phyloP scores from a whole-genome alignment of 92 coral and sea anemone genomes.

The Zoanthus sansibaricus region DNA sequence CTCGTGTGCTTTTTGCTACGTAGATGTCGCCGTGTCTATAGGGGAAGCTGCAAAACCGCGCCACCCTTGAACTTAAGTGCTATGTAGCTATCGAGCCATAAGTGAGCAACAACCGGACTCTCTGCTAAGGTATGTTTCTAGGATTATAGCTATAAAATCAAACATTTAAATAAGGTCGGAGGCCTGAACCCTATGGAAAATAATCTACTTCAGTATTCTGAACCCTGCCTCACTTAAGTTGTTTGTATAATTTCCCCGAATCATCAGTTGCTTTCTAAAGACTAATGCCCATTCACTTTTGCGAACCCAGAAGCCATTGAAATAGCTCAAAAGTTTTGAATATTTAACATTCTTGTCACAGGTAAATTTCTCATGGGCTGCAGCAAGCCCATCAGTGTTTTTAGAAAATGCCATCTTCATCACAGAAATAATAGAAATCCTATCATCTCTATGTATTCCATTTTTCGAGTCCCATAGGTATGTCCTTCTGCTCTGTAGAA shows the following conservation, averaged over 20 bases:
- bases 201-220: constrained; percentile 40
- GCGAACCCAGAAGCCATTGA: neutral
- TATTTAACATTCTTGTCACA: constrained; percentile 5
- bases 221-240: constrained; percentile 44
- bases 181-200: constrained; percentile 45
- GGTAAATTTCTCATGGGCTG: neutral
- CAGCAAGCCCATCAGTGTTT: constrained; percentile 18
- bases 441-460: too few species aligned
- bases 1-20: too few species aligned
- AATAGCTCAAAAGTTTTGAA: neutral
- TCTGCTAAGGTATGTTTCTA: constrained; percentile 31
- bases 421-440: too few species aligned
- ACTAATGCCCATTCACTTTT: constrained; percentile 6
- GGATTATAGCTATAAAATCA: constrained; percentile 18
- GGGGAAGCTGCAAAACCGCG: too few species aligned
- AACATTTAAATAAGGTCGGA: constrained; percentile 40
- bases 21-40: too few species aligned
- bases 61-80: constrained; percentile 34
- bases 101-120: constrained; percentile 20
- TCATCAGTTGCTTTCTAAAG: neutral
- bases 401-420: constrained; percentile 42
- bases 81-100: constrained; percentile 35
- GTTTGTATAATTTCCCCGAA: constrained; percentile 20
- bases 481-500: constrained; percentile 41
- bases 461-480: constrained; percentile 42